Percentiles rank a stretch among this genome's conserved stretches.
Conservation (phyloP, 2,888 invertebrate genomes). For the Poecilobothrus nobilitatus region DNA sequence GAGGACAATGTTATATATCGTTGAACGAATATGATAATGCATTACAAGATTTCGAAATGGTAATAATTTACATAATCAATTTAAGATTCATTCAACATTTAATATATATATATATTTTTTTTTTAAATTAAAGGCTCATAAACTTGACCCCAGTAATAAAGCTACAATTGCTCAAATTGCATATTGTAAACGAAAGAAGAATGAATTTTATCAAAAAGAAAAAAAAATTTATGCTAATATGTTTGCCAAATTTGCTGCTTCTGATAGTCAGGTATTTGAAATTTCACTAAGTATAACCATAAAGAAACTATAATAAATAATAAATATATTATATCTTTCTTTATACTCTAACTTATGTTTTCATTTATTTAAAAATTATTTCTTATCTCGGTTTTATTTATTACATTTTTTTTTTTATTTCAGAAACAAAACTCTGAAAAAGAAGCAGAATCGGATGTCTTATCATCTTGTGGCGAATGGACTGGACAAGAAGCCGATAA, state of each 20-base stretch:
- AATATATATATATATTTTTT: too few relatives aligned
- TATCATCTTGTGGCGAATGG: constrained; percentile 40
- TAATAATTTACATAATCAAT: constrained; percentile 18
- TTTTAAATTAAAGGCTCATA: constrained; percentile 47
- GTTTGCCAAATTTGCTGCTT: constrained; percentile 86
- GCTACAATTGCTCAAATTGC: constrained; percentile 73
- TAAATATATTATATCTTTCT: neutral
- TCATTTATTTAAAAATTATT: constrained; percentile 9
- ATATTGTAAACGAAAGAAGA: constrained; percentile 63
- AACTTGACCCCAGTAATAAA: constrained; percentile 76
- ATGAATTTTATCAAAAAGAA: constrained; percentile 68
- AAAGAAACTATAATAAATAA: neutral
- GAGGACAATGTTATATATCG: constrained; percentile 70
- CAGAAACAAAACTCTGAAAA: constrained; percentile 24
- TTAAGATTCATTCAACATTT: too few relatives aligned
- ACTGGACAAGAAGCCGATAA: constrained; percentile 38
- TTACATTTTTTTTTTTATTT: constrained; percentile 19
- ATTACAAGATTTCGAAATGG: constrained; percentile 61
- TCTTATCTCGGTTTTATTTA: neutral
- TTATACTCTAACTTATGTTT: neutral
- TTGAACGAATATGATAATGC: constrained; percentile 73
- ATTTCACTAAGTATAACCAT: too few relatives aligned
- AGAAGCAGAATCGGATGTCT: constrained; percentile 33
- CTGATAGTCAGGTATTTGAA: constrained; percentile 61
- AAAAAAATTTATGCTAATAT: constrained; percentile 86